Percentiles rank a stretch among this genome's conserved stretches.
Evolutionary conservation across 1,140 invertebrate genomes (phyloP).

Genomic region (Drosophila seguyi): DNA sequence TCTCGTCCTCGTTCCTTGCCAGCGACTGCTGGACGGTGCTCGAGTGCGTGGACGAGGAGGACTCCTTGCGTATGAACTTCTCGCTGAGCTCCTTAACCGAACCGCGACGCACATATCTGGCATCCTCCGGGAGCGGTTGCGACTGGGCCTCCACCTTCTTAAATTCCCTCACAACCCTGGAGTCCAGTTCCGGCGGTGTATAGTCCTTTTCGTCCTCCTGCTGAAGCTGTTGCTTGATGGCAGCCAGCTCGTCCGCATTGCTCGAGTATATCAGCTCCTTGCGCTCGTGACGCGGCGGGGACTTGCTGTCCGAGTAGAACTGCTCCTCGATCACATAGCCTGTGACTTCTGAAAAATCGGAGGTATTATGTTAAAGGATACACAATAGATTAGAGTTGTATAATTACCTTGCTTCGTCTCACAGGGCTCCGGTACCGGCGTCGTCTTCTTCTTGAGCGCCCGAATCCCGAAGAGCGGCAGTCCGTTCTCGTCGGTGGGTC

Average conservation of each 20-base stretch:
- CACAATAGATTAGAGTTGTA: neutral
- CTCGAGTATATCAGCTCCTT: constrained; percentile 89
- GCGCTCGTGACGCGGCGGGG: constrained; percentile 88
- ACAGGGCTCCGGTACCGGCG: constrained; percentile 77
- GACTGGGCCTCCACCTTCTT: constrained; percentile 69
- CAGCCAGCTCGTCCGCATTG: constrained; percentile 87
- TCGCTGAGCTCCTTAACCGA: constrained; percentile 90
- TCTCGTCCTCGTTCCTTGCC: constrained; percentile 52
- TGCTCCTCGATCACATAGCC: constrained; percentile 88
- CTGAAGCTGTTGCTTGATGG: constrained; percentile 61
- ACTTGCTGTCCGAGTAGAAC: constrained; percentile 88
- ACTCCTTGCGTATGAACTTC: constrained; percentile 88
- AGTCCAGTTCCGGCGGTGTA: constrained; percentile 47
- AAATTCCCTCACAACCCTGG: constrained; percentile 58
- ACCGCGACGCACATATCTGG: constrained; percentile 87
- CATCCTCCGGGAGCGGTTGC: constrained; percentile 37
- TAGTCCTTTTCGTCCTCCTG: constrained; percentile 44
- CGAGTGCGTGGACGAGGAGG: constrained; percentile 43
- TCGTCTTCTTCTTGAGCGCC: constrained; percentile 89
- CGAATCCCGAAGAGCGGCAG: constrained; percentile 90
- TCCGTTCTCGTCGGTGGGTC: constrained; percentile 92
- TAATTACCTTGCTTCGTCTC: constrained; percentile 86
- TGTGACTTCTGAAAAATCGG: constrained; percentile 86
- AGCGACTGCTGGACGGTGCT: constrained; percentile 30
- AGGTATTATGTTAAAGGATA: neutral